Conservation (phyloP, 92 coral and sea anemone genomes). For the Actinernus sp. region DNA sequence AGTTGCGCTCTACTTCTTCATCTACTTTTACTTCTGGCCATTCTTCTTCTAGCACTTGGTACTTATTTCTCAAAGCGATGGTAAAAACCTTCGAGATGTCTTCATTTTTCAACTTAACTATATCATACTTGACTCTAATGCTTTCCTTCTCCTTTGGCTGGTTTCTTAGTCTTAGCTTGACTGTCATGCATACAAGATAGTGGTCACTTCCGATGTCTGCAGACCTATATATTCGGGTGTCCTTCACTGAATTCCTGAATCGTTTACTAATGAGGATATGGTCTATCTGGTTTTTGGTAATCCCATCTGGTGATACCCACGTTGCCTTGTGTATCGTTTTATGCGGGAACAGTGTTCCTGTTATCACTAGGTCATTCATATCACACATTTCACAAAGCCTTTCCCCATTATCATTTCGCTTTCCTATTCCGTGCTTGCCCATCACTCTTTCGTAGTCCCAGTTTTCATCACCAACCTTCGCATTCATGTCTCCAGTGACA, state of each 20-base stretch:
- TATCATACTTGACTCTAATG: too few species aligned
- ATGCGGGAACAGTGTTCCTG: slow-evolving; percentile 18
- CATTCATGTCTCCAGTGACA: slow-evolving; percentile 44
- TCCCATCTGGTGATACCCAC: background rate
- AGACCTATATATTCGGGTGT: slow-evolving; percentile 49
- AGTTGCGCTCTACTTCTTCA: too few species aligned
- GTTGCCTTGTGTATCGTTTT: too few species aligned
- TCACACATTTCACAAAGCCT: slow-evolving; percentile 8
- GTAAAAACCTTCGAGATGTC: too few species aligned
- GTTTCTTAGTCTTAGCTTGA: too few species aligned
- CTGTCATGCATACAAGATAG: too few species aligned
- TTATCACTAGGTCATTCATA: background rate
- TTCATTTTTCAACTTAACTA: too few species aligned
- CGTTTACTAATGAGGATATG: slow-evolving; percentile 31
- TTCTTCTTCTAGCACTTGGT: too few species aligned
- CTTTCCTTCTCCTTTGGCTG: too few species aligned
- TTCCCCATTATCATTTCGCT: slow-evolving; percentile 30
- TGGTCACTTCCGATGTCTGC: slow-evolving; percentile 54
- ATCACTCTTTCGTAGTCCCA: slow-evolving; percentile 8
- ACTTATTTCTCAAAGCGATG: too few species aligned
- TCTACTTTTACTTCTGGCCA: too few species aligned
- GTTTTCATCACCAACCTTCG: slow-evolving; percentile 29
- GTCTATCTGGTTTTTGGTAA: slow-evolving; percentile 41
- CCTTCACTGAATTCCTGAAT: slow-evolving; percentile 45
- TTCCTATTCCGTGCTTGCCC: slow-evolving; percentile 30